Evolutionary conservation across 2,888 invertebrate species (phyloP).

Genomic region (Tenthredo distinguenda): DNA sequence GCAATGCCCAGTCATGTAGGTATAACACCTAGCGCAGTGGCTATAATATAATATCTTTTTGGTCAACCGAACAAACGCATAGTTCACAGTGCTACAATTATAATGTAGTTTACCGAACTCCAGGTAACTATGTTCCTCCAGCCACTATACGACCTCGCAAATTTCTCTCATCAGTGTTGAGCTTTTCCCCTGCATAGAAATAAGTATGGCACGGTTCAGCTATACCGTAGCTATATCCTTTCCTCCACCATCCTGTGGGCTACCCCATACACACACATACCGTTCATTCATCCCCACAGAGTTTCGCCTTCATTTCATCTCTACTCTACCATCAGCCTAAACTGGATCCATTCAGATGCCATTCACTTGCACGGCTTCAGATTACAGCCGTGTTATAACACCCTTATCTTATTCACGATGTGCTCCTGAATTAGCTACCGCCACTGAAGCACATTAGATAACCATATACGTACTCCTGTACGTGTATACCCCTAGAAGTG

Average conservation of each 20-base stretch:
- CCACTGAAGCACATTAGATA: slow-evolving; percentile 31
- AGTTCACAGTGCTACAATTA: not conserved
- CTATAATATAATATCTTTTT: not conserved
- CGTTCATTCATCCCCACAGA: not conserved
- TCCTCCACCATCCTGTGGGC: not conserved
- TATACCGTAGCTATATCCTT: not conserved
- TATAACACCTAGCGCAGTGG: not conserved
- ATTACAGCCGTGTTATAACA: slow-evolving; percentile 29
- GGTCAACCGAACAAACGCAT: not conserved
- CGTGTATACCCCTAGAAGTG: not conserved
- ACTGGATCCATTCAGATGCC: slow-evolving; percentile 44
- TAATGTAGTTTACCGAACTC: not conserved
- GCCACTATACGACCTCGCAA: not conserved
- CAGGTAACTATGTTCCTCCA: not conserved
- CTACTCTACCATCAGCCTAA: slow-evolving; percentile 26
- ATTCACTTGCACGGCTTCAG: slow-evolving; percentile 44
- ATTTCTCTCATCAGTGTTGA: not conserved
- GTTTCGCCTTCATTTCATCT: slow-evolving; percentile 35
- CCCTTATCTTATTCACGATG: slow-evolving; percentile 35
- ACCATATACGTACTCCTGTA: not conserved
- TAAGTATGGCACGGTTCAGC: not conserved
- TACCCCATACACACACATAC: not conserved
- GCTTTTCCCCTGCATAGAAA: not conserved
- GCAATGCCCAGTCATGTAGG: not conserved
- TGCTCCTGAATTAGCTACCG: slow-evolving; percentile 26